Base-by-base conservation (phyloP, 2,797 vertebrate genomes). In the Propithecus deckenii region DNA sequence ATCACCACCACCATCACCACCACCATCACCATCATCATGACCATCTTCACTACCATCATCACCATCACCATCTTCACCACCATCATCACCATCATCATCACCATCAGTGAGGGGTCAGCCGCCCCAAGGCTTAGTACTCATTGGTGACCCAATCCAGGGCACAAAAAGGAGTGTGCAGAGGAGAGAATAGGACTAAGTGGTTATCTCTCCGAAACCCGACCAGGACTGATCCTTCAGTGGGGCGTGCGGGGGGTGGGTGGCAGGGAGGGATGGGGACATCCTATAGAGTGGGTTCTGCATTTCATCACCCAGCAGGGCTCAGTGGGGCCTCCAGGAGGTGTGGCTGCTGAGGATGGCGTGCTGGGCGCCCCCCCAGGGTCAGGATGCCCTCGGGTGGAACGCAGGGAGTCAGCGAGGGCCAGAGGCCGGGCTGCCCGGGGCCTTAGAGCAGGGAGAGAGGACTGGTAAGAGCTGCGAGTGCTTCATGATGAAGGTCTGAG, bases 271-370 rank as follows among this genome's bases (percentile, higher is more conserved):
- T 17, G 14, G 55, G 17, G 52, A 17, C 35, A 11, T 0, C 25
- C 0, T 32, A 13, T 75, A 10, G 38, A 11, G 63, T 25, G 50
- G 50, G 8, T 59, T 59, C 61, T 10, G 50, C 46, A 25, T 59
- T 38, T n/a, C 30, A 11, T 38, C 61, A 4, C 50, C 13, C 17
- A 43, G 57, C 74, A 59, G 83, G 43, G 50, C 5, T 25, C 25
- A 15, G 1, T 2, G 25, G 48, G 61, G 8, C 38, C 20, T 25
- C 32, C 3, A 8, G 63, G 46, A 15, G 22, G 32, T 46, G 2
- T 6, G 25, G 65, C 28, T 20, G 32, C 61, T 20, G 7, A 10
- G 3, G 5, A 5, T 1, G 5, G 14, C 0, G 0, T 55, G 30
- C 57, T 23, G 38, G 30, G 30, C 8, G 17, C 48, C 22, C 71